Evolutionary conservation across 2,888 invertebrate genomes (phyloP).

Genomic region (Cancer borealis): DNA sequence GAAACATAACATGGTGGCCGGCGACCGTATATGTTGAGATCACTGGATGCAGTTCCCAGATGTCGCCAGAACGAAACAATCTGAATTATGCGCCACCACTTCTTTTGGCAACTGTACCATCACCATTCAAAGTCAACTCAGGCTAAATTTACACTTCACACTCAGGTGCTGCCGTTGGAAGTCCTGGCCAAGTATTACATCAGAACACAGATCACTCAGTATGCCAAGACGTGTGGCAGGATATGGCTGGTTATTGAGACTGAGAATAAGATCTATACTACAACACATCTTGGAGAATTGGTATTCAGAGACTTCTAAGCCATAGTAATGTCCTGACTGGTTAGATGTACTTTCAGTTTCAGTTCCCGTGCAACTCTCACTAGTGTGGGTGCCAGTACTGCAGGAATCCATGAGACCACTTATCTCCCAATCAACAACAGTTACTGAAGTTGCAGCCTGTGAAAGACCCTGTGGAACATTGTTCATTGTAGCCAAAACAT

Average conservation of each 20-base stretch:
- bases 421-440: slow-evolving; percentile 24
- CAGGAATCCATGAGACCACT: slow-evolving; percentile 42
- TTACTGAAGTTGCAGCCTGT: slow-evolving; percentile 9
- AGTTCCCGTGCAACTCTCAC: slow-evolving; percentile 36
- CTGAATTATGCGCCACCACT: too few relatives aligned
- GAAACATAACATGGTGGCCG: too few relatives aligned
- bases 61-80: too few relatives aligned
- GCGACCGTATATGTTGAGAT: too few relatives aligned
- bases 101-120: too few relatives aligned
- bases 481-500: background rate
- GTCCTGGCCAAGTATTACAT: background rate
- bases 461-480: background rate
- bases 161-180: slow-evolving; percentile 54
- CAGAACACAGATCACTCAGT: slow-evolving; percentile 7
- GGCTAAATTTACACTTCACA: too few relatives aligned
- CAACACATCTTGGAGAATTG: slow-evolving; percentile 28
- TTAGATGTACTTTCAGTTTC: slow-evolving; percentile 44
- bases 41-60: too few relatives aligned
- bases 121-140: too few relatives aligned
- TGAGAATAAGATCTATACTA: background rate
- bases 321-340: slow-evolving; percentile 43
- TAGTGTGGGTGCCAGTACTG: slow-evolving; percentile 31
- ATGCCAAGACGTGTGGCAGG: slow-evolving; percentile 47
- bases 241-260: slow-evolving; percentile 46
- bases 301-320: slow-evolving; percentile 46